Percentiles rank a stretch among this genome's conserved stretches.
Evolutionary conservation across 2,113 vertebrate genomes (phyloP).

Genomic region (Electrona antarctica): DNA sequence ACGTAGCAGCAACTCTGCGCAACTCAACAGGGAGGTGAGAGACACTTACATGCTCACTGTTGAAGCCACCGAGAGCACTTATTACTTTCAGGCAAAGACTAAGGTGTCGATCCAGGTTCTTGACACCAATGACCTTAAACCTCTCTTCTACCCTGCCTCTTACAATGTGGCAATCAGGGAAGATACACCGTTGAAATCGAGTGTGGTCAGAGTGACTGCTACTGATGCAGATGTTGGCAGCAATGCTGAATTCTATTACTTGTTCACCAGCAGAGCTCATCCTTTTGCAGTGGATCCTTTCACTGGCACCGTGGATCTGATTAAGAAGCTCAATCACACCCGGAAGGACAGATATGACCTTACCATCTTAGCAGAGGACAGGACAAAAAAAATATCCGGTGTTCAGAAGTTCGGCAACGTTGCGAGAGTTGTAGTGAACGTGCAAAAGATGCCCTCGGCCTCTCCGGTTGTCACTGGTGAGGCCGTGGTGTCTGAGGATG

Average conservation of each 20-base stretch:
- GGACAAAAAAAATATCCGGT: slow-evolving; percentile 88
- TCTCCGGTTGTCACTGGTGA: slow-evolving; percentile 74
- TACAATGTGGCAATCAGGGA: slow-evolving; percentile 87
- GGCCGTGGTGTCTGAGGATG: slow-evolving; percentile 57
- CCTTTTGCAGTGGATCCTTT: slow-evolving; percentile 88
- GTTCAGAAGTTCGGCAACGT: slow-evolving; percentile 88
- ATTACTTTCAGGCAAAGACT: slow-evolving; percentile 79
- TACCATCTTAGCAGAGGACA: slow-evolving; percentile 91
- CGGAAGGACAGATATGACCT: slow-evolving; percentile 82
- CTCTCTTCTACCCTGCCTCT: slow-evolving; percentile 93
- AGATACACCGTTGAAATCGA: slow-evolving; percentile 82
- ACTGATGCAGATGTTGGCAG: slow-evolving; percentile 92
- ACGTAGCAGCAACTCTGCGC: slow-evolving; percentile 84
- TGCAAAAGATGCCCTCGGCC: slow-evolving; percentile 81
- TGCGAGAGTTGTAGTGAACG: slow-evolving; percentile 81
- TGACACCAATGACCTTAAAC: slow-evolving; percentile 94
- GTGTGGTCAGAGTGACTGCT: slow-evolving; percentile 87
- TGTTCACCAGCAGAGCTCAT: slow-evolving; percentile 82
- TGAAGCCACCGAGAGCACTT: slow-evolving; percentile 86
- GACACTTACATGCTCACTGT: slow-evolving; percentile 88
- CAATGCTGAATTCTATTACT: slow-evolving; percentile 91
- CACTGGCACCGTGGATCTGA: slow-evolving; percentile 84
- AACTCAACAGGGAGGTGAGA: slow-evolving; percentile 91
- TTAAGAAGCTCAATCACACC: slow-evolving; percentile 85
- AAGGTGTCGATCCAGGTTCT: slow-evolving; percentile 88